These are phyloP conservation scores for Alethe diademata DNA, from an alignment of 2,113 vertebrate species.

Conservation along the genomic window DNA sequence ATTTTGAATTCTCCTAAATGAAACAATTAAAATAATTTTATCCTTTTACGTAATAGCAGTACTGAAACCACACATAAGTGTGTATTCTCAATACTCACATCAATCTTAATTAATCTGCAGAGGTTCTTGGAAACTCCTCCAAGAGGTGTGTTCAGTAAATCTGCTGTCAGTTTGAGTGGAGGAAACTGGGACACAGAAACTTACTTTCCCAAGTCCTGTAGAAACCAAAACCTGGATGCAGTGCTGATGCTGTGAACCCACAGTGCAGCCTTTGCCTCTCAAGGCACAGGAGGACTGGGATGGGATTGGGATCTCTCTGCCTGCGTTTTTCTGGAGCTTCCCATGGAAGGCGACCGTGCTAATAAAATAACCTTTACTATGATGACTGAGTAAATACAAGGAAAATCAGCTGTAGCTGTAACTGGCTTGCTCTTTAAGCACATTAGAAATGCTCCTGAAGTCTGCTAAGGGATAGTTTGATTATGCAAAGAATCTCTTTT, in stretches of 20 bases:
- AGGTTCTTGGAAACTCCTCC: neutral
- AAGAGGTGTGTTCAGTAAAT: neutral
- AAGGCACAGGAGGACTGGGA: neutral
- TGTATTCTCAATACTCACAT: neutral
- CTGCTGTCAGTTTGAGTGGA: neutral
- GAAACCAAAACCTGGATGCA: neutral
- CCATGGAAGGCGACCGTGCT: neutral
- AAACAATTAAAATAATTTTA: neutral
- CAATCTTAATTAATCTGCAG: slow-evolving; percentile 3
- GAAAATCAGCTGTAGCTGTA: neutral
- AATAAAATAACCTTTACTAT: neutral
- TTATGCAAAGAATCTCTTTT: neutral
- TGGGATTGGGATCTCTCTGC: neutral
- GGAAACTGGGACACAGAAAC: neutral
- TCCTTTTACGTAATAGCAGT: neutral
- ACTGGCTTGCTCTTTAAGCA: neutral
- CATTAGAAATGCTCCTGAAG: neutral
- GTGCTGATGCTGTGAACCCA: neutral
- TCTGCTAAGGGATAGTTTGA: neutral
- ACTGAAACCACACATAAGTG: neutral
- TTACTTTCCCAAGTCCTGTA: neutral
- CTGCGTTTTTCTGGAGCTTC: neutral
- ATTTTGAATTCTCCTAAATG: neutral
- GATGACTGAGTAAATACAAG: neutral
- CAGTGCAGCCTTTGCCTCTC: neutral